Evolutionary conservation across 2,797 vertebrate genomes (phyloP).

Genomic region (Phrynocephalus forsythii): DNA sequence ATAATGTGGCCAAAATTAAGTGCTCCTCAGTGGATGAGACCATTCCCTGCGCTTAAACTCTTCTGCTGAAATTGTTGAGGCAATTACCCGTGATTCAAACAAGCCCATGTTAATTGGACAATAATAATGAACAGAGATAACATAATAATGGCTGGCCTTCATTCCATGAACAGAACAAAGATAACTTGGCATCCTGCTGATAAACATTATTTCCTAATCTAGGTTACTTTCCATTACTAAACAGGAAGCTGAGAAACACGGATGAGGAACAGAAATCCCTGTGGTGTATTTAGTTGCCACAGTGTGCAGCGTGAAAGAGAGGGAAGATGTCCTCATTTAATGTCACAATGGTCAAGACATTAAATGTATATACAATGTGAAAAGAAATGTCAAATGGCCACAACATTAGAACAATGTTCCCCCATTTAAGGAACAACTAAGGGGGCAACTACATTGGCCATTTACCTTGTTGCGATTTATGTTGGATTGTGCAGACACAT

Average conservation of each 20-base stretch:
- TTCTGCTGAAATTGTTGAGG: neutral
- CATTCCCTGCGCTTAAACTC: neutral
- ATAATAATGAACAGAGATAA: slow-evolving; percentile 12
- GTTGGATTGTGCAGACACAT: too few species aligned
- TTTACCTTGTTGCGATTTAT: too few species aligned
- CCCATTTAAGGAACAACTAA: neutral
- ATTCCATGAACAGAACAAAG: neutral
- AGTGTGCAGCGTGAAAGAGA: too few species aligned
- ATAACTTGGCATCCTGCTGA: neutral
- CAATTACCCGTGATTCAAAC: neutral
- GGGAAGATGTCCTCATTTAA: neutral
- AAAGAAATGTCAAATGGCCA: slow-evolving; percentile 5
- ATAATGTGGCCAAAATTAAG: neutral
- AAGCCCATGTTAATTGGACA: neutral
- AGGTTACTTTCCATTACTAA: neutral
- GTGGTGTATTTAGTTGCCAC: neutral
- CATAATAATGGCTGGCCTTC: neutral
- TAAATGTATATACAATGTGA: neutral
- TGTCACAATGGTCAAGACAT: neutral
- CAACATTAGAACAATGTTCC: neutral
- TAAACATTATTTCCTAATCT: neutral
- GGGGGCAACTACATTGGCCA: too few species aligned
- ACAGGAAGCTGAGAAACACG: neutral
- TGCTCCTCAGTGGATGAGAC: neutral
- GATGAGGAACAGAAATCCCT: neutral